Evolutionary conservation across 2,888 invertebrate genomes (phyloP).

Genomic region (Drosophila kambysellisi): DNA sequence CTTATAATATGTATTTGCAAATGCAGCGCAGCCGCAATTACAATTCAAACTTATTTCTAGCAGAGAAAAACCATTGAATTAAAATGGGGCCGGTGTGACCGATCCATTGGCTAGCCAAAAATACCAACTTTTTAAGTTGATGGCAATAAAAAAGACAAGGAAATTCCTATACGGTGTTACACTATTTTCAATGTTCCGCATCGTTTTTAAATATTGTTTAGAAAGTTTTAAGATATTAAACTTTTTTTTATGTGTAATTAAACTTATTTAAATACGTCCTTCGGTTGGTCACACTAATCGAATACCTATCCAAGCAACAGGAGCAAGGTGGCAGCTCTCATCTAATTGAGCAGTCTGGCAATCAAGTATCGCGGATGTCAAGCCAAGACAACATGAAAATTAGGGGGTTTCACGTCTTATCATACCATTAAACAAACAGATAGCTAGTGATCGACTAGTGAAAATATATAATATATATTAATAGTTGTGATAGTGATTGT

Average conservation of each 20-base stretch:
- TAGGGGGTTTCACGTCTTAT: background rate
- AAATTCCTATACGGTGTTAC: no score
- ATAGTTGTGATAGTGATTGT: background rate
- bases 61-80: conserved; percentile 45
- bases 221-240: background rate
- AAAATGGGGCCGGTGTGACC: conserved; percentile 42
- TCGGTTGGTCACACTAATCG: background rate
- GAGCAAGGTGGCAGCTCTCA: background rate
- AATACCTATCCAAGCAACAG: background rate
- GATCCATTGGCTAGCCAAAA: conserved; percentile 1
- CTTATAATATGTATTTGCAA: conserved; percentile 3
- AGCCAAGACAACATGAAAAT: background rate
- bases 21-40: conserved; percentile 18
- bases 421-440: background rate
- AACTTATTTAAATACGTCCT: background rate
- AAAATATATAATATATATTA: background rate
- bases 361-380: conserved; percentile 15
- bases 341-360: background rate
- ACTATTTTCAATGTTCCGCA: background rate
- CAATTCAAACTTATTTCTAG: conserved; percentile 30
- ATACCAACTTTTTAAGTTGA: conserved; percentile 6
- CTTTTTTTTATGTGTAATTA: background rate
- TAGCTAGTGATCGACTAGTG: no score
- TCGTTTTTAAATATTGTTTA: background rate
- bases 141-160: background rate